phyloP scores from a whole-genome alignment of 2,888 invertebrate genomes.

The Drosophila engyochracea region DNA sequence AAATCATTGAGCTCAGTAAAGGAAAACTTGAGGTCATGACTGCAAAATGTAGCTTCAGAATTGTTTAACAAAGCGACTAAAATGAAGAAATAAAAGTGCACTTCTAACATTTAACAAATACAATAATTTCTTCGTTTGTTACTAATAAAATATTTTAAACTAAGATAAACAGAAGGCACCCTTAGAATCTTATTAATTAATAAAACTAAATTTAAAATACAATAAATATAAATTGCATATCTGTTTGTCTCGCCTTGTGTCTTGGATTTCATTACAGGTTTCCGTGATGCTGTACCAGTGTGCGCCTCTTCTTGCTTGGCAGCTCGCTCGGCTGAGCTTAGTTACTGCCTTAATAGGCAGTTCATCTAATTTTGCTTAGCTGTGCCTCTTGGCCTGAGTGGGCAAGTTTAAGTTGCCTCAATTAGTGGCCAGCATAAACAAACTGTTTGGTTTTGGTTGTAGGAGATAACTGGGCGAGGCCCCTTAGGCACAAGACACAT shows the following conservation, averaged over 20 bases:
- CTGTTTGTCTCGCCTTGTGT: too few relatives aligned
- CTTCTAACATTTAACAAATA: background rate
- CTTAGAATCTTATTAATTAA: background rate
- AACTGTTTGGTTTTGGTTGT: constrained; percentile 21
- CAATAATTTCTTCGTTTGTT: too few relatives aligned
- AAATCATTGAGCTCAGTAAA: constrained; percentile 46
- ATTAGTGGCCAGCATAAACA: constrained; percentile 59
- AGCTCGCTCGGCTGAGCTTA: constrained; percentile 6
- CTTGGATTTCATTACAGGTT: background rate
- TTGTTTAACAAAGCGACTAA: background rate
- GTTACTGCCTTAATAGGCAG: constrained; percentile 16
- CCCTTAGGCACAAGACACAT: constrained; percentile 28
- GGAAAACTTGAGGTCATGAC: background rate
- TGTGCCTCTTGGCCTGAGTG: constrained; percentile 34
- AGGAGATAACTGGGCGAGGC: constrained; percentile 19
- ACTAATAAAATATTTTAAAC: background rate
- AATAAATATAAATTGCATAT: background rate
- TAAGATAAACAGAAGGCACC: background rate
- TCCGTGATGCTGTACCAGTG: background rate
- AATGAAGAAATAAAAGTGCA: background rate
- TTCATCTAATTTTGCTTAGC: constrained; percentile 29
- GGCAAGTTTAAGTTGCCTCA: constrained; percentile 68
- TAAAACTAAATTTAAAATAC: background rate
- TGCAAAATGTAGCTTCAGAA: background rate
- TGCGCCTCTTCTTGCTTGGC: constrained; percentile 7